Base-by-base conservation (phyloP, 1,140 invertebrate genomes). In the Gryon sp. region DNA sequence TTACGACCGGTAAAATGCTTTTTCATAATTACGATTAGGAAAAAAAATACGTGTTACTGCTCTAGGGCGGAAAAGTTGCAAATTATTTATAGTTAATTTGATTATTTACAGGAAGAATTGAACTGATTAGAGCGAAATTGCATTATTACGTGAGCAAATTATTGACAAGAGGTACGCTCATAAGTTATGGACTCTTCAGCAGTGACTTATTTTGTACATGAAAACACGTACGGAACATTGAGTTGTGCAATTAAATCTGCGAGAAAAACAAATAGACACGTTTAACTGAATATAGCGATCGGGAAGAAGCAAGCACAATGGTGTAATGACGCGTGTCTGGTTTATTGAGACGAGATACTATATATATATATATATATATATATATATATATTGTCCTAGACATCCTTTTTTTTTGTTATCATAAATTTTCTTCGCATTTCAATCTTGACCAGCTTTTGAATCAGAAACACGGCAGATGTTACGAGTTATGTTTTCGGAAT, bases 361-460 rank as follows among this genome's bases (percentile, higher is more conserved):
- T n/a, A n/a, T n/a, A n/a, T n/a, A n/a, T n/a, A n/a, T n/a, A n/a
- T n/a, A n/a, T n/a, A n/a, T n/a, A n/a, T n/a, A n/a, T n/a, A n/a
- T n/a, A n/a, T n/a, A n/a, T n/a, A n/a, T n/a, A n/a, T n/a, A 40
- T 28, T 50, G 65, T 69, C 65, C 65, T 69, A 59, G 65, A 69
- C 65, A 68, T 68, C 63, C 50, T 68, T 68, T 68, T n/a, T n/a
- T n/a, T n/a, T n/a, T n/a, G n/a, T n/a, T n/a, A n/a, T n/a, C n/a
- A n/a, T n/a, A n/a, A n/a, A n/a, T n/a, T n/a, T n/a, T n/a, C n/a
- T n/a, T 68, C 28, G 28, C 14, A 46, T 24, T 20, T 45, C 32
- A 53, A 68, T 68, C 63, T 55, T 68, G 63, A 57, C 63, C 63
- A 52, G 50, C n/a, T 57, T 68, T 9, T 12, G 8, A n/a, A n/a